Percentiles rank a stretch among this genome's conserved stretches.
Evolutionary conservation across 35 echinoderm and acorn worm species (phyloP).

Genomic region (Lytechinus variegatus): DNA sequence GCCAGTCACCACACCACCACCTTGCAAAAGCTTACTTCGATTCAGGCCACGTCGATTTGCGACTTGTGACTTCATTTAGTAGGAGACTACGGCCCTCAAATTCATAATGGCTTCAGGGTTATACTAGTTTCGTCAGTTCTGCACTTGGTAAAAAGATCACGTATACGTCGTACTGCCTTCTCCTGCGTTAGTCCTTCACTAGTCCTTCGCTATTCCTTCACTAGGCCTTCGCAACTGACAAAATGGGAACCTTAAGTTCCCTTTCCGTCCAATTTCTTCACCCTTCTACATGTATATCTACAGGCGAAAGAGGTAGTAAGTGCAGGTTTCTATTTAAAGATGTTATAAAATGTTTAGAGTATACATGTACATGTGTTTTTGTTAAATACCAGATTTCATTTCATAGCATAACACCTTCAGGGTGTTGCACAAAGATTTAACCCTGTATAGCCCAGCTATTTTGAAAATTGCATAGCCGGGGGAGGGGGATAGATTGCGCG

Average conservation of each 20-base stretch:
- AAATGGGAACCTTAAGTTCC: background rate
- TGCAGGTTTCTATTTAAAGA: constrained; percentile 11
- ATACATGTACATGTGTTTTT: background rate
- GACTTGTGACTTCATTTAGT: constrained; percentile 11
- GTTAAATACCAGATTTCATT: background rate
- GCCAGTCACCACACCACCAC: background rate
- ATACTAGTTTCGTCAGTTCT: constrained; percentile 26
- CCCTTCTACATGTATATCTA: background rate
- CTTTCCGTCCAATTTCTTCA: constrained; percentile 22
- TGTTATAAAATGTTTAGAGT: background rate
- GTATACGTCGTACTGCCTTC: constrained; percentile 36
- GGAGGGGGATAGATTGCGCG: too few relatives aligned
- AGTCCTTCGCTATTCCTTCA: background rate
- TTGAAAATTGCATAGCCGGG: too few relatives aligned
- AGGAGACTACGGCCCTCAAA: background rate
- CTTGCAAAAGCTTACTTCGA: background rate
- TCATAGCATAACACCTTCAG: background rate
- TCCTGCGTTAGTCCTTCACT: constrained; percentile 24
- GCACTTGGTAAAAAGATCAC: constrained; percentile 36
- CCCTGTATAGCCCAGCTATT: too few relatives aligned
- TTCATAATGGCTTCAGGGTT: constrained; percentile 19
- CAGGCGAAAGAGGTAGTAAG: constrained; percentile 45
- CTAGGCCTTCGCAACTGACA: constrained; percentile 20
- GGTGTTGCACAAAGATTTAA: background rate
- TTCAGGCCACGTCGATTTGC: constrained; percentile 26